Conservation (phyloP, 2,888 invertebrate species). For the Nycteola revayana region DNA sequence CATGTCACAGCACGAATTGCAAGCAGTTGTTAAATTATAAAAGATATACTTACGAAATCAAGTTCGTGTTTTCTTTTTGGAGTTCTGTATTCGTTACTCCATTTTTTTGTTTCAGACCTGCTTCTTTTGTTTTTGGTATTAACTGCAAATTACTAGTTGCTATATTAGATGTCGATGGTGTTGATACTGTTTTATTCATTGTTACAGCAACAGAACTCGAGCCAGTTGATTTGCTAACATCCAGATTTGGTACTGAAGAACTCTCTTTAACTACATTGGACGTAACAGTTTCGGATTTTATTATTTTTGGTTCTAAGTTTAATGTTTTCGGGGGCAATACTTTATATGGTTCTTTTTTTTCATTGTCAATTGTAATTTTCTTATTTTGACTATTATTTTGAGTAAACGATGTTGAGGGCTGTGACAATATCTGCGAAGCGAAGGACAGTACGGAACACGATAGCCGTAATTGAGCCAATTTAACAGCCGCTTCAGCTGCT, state of each 20-base stretch:
- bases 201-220: conserved; percentile 1
- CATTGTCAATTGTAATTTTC: background rate
- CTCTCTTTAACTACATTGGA: conserved; percentile 3
- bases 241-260: conserved; percentile 8
- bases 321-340: too few relatives aligned
- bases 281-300: background rate
- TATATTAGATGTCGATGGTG: conserved; percentile 2
- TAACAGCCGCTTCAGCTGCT: conserved; percentile 88
- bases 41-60: conserved; percentile 49
- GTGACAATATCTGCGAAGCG: conserved; percentile 66
- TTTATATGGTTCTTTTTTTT: conserved; percentile 2
- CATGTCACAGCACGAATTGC: too few relatives aligned
- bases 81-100: conserved; percentile 26
- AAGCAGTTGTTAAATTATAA: too few relatives aligned
- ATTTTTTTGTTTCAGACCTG: conserved; percentile 6
- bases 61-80: conserved; percentile 17
- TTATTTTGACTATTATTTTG: conserved; percentile 4
- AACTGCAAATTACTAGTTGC: conserved; percentile 6
- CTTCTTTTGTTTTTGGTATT: conserved; percentile 10
- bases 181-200: conserved; percentile 1
- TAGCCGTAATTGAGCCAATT: conserved; percentile 88
- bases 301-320: background rate
- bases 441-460: conserved; percentile 85
- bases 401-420: conserved; percentile 31
- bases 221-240: background rate